These are phyloP conservation scores for Scomber japonicus DNA, from an alignment of 2,113 vertebrate genomes.

Conservation along the genomic window DNA sequence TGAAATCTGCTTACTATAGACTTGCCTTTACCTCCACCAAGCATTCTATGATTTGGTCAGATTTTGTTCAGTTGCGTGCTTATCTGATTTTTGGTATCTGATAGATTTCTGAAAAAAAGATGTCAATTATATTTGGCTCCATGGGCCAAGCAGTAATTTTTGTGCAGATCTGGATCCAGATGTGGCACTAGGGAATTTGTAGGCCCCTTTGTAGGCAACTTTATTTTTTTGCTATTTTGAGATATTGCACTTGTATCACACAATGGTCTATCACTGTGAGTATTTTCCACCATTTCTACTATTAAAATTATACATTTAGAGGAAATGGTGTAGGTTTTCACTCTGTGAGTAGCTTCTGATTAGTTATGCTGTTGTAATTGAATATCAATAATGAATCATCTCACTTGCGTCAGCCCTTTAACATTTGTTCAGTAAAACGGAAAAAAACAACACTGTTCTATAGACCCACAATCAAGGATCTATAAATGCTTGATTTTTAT, in stretches of 20 bases:
- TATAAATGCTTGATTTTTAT: background rate
- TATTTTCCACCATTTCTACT: background rate
- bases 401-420: background rate
- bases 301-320: background rate
- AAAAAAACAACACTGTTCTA: constrained; percentile 20
- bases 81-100: background rate
- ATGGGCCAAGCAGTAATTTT: background rate
- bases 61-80: background rate
- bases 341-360: background rate
- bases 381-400: background rate
- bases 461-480: background rate
- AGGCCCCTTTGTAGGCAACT: too few species aligned
- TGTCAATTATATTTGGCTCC: background rate
- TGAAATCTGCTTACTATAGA: constrained; percentile 10
- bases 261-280: background rate
- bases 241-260: background rate
- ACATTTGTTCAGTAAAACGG: constrained; percentile 7
- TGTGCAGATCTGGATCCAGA: background rate
- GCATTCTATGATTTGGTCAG: constrained; percentile 15
- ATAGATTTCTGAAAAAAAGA: background rate
- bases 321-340: too few species aligned
- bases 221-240: background rate
- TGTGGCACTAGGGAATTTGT: background rate
- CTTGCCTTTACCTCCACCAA: constrained; percentile 6
- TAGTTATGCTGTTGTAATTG: background rate